These are phyloP conservation scores for Epinotia ramella DNA, from an alignment of 2,888 invertebrate genomes.

Conservation along the genomic window DNA sequence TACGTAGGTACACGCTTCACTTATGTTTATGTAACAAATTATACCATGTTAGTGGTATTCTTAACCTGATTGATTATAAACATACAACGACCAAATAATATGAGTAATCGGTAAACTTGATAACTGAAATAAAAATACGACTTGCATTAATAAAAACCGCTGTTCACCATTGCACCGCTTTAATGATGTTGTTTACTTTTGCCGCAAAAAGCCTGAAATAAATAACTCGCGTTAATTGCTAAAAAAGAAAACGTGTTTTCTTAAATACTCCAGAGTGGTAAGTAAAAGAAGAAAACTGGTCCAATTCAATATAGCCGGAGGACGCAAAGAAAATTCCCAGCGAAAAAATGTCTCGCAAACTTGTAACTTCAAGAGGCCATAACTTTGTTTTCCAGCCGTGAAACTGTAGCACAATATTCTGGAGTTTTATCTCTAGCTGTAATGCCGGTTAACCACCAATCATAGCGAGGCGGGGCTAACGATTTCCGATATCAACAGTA, in stretches of 20 bases:
- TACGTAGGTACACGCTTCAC: too few relatives aligned
- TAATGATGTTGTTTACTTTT: conserved; percentile 18
- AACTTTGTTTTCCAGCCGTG: conserved; percentile 40
- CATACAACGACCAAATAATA: too few relatives aligned
- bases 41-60: too few relatives aligned
- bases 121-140: not conserved
- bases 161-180: conserved; percentile 1
- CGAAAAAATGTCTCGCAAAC: conserved; percentile 43
- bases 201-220: conserved; percentile 3
- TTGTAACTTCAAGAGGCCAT: conserved; percentile 45
- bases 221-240: conserved; percentile 18
- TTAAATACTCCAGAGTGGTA: conserved; percentile 34
- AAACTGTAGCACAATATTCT: conserved; percentile 53
- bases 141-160: not conserved
- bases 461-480: conserved; percentile 70
- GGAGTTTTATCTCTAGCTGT: conserved; percentile 55
- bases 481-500: conserved; percentile 73
- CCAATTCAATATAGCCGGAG: conserved; percentile 42
- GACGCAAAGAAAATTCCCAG: conserved; percentile 27
- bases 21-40: too few relatives aligned
- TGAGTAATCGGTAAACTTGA: too few relatives aligned
- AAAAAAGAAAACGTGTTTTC: conserved; percentile 25
- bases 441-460: conserved; percentile 67
- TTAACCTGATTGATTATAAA: too few relatives aligned
- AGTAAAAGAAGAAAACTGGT: conserved; percentile 37